Conservation (phyloP, 2,888 invertebrate species). For the Brachylomia viminalis region DNA sequence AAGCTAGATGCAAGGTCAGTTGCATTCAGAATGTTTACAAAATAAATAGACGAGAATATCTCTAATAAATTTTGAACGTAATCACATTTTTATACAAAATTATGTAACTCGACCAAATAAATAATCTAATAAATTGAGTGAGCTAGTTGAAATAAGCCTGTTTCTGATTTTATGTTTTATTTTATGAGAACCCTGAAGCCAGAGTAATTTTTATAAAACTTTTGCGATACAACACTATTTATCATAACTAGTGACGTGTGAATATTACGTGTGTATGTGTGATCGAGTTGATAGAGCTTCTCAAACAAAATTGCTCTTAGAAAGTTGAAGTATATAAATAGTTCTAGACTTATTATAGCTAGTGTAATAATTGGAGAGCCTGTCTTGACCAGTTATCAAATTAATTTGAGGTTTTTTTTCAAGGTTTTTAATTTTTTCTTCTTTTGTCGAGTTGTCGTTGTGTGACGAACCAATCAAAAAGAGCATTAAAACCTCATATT, state of each 20-base stretch:
- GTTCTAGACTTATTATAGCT: neutral
- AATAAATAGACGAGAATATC: conserved; percentile 48
- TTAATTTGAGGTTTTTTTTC: neutral
- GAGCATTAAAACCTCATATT: neutral
- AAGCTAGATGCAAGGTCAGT: conserved; percentile 49
- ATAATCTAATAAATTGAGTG: conserved; percentile 48
- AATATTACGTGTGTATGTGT: neutral
- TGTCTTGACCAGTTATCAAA: neutral
- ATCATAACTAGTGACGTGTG: conserved; percentile 21
- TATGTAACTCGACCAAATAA: conserved; percentile 10
- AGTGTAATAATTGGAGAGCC: neutral
- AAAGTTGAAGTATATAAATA: neutral
- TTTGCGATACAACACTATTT: conserved; percentile 34
- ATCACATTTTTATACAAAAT: conserved; percentile 34
- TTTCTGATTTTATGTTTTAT: conserved; percentile 49
- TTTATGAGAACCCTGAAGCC: conserved; percentile 32
- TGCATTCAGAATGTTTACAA: conserved; percentile 28
- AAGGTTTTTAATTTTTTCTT: neutral
- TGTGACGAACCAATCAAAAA: neutral
- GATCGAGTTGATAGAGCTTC: neutral
- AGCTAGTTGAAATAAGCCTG: conserved; percentile 38
- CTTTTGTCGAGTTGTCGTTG: neutral
- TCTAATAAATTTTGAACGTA: conserved; percentile 43
- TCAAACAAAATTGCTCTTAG: neutral
- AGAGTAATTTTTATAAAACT: conserved; percentile 36